phyloP scores from a whole-genome alignment of 1,140 invertebrate species.

The Caerostris extrusa region DNA sequence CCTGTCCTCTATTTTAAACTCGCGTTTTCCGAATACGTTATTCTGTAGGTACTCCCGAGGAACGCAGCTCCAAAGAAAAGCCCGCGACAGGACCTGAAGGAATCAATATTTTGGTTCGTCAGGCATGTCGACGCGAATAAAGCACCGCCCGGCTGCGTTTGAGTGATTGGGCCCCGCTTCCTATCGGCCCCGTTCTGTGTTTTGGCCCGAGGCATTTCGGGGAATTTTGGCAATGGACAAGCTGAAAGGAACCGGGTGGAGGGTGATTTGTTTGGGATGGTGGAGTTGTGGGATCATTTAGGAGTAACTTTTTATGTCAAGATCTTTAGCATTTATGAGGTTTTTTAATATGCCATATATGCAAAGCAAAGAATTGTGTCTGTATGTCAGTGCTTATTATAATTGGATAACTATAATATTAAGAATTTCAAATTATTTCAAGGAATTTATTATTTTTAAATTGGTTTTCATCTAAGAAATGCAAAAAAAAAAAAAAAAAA shows the following conservation, averaged over 20 bases:
- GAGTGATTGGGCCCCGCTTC: conserved; percentile 42
- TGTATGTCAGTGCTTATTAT: no score
- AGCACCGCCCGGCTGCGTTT: conserved; percentile 40
- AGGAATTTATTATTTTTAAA: no score
- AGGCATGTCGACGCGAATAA: conserved; percentile 52
- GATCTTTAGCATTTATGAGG: no score
- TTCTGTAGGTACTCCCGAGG: neutral
- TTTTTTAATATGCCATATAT: no score
- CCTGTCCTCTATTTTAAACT: conserved; percentile 54
- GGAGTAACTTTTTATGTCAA: no score
- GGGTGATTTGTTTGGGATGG: neutral
- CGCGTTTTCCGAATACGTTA: conserved; percentile 42
- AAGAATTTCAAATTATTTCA: no score
- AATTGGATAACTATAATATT: no score
- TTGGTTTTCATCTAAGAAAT: no score
- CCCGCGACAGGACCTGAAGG: neutral
- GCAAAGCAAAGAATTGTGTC: no score
- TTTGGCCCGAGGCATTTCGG: conserved; percentile 4
- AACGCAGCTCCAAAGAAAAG: neutral
- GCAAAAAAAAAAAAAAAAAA: no score
- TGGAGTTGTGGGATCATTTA: neutral
- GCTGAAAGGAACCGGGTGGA: neutral
- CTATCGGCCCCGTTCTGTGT: conserved; percentile 45
- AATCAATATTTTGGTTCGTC: conserved; percentile 61
- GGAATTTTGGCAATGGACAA: no score